phyloP scores from a whole-genome alignment of 2,888 invertebrate genomes.

The Pseudococcus viburni region DNA sequence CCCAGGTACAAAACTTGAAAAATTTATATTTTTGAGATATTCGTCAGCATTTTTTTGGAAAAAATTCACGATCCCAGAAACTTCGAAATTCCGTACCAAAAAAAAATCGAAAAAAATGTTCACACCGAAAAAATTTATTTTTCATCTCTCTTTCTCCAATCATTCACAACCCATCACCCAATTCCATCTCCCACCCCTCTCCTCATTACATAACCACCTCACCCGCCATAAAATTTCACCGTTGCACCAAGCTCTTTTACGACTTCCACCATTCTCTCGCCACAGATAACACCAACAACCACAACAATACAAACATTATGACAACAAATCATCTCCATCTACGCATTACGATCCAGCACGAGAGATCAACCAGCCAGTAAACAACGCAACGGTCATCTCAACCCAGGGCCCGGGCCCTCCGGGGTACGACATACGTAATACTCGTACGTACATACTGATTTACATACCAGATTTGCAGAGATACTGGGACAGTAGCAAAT shows the following conservation, averaged over 20 bases:
- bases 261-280: background rate
- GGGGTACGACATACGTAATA: background rate
- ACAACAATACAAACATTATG: background rate
- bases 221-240: background rate
- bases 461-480: constrained; percentile 61
- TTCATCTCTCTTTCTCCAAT: too few relatives aligned
- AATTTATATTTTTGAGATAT: too few relatives aligned
- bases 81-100: too few relatives aligned
- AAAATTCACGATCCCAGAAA: too few relatives aligned
- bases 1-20: too few relatives aligned
- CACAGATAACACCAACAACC: background rate
- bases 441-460: background rate
- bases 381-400: background rate
- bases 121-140: too few relatives aligned
- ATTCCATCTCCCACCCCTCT: too few relatives aligned
- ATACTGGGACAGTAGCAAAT: constrained; percentile 59
- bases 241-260: background rate
- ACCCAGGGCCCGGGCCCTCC: background rate
- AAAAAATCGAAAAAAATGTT: too few relatives aligned
- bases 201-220: background rate
- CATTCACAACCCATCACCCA: too few relatives aligned
- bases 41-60: too few relatives aligned
- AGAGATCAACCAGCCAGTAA: background rate
- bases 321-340: background rate
- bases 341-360: background rate